These are phyloP conservation scores for Rhodeus uyekii DNA, from an alignment of 2,797 vertebrate genomes.

Conservation along the genomic window DNA sequence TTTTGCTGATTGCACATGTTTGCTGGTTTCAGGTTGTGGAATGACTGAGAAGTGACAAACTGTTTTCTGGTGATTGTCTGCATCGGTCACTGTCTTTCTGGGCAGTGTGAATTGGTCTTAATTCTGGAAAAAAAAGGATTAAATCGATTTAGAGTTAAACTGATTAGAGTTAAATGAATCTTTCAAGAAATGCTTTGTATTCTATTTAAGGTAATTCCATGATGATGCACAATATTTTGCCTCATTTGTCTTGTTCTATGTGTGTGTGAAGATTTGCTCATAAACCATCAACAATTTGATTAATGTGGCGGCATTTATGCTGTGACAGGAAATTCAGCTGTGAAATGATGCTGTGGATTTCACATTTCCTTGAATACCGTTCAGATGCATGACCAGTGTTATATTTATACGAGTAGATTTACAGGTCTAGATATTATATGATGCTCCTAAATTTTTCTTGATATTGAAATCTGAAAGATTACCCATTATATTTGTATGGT, in stretches of 20 bases:
- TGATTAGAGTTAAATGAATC: not conserved
- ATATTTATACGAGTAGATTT: not conserved
- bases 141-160: too few species aligned
- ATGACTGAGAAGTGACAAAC: not conserved
- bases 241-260: constrained; percentile 63
- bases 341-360: constrained; percentile 60
- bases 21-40: not conserved
- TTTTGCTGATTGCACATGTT: not conserved
- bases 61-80: not conserved
- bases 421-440: not conserved
- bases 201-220: constrained; percentile 42
- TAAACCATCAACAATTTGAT: constrained; percentile 56
- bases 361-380: constrained; percentile 40
- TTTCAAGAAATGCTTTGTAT: not conserved
- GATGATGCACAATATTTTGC: constrained; percentile 34
- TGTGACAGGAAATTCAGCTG: constrained; percentile 50
- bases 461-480: not conserved
- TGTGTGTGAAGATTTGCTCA: constrained; percentile 50
- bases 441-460: not conserved
- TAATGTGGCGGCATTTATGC: constrained; percentile 60
- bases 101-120: not conserved
- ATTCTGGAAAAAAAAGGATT: not conserved
- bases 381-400: not conserved
- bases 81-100: not conserved
- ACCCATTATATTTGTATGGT: not conserved